Base-by-base conservation (phyloP, 2,113 vertebrate genomes). In the Orthochromis indermauri region DNA sequence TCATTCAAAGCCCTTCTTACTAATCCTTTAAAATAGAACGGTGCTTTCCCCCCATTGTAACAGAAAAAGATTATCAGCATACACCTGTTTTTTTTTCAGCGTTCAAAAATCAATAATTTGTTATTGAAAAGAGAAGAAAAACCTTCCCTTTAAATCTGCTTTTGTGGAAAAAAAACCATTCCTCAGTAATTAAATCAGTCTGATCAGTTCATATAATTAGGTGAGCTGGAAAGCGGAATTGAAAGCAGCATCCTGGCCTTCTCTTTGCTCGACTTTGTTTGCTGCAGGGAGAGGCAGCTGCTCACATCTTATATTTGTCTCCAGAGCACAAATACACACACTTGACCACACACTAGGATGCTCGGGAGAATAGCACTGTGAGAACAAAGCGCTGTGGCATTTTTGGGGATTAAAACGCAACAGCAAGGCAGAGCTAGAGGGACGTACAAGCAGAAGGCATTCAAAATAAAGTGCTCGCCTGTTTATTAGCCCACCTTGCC, bases 271-370 rank as follows among this genome's bases (percentile, higher is more conserved):
- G 11, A 47, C n/a, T 73, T 19, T 21, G n/a, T 80, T 53, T 10
- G 49, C 82, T 78, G 73, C 31, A 55, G 42, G 42, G 40, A 87
- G 80, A 78, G 33, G 82, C 86, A 90, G 90, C 92, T 93, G 92
- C 84, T 88, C 83, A 83, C 59, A 51, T 85, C 87, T 71, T 79
- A 45, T 35, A 49, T 90, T 73, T 49, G 87, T 83, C 83, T 91
- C 85, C 21, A 3, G 84, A 89, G 51, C 84, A 87, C 89, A 85
- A 66, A 89, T 83, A 81, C 86, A 82, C 91, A 91, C 89, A 92
- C 71, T 84, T 85, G 84, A 88, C 66, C 85, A 80, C 87, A 84
- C 61, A 84, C 31, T 33, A 83, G 61, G 80, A 92, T 76, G 57
- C 66, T 86, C 66, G 31, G 80, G 88, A 87, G 87, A 89, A 88